Evolutionary conservation across 2,888 invertebrate species (phyloP).

Genomic region (Periphyllus acericola): DNA sequence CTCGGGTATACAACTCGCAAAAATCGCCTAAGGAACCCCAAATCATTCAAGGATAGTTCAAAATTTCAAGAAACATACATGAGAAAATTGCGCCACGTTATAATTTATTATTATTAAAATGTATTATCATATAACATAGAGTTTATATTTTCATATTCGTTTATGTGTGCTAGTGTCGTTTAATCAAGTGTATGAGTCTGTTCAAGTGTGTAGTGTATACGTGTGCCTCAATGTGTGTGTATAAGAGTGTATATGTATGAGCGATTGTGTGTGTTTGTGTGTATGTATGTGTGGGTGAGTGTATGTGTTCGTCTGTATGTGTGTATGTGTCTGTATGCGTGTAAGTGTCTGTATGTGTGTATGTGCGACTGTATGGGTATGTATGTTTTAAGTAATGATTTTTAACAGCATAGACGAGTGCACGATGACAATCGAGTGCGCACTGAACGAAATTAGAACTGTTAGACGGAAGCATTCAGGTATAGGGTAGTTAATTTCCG

Average conservation of each 20-base stretch:
- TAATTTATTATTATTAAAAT: constrained; percentile 18
- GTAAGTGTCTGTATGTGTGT: neutral
- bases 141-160: neutral
- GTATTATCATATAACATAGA: constrained; percentile 7
- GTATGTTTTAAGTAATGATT: neutral
- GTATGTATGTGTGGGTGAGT: neutral
- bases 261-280: neutral
- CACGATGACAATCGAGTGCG: constrained; percentile 16
- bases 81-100: constrained; percentile 51
- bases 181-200: neutral
- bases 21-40: constrained; percentile 85
- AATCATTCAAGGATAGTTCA: constrained; percentile 59
- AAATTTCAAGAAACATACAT: constrained; percentile 59
- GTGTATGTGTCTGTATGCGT: neutral
- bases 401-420: constrained; percentile 30
- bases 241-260: neutral
- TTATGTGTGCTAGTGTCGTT: neutral
- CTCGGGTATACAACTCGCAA: constrained; percentile 99
- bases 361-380: neutral
- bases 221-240: neutral
- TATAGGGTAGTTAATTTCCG: neutral
- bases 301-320: neutral
- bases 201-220: neutral
- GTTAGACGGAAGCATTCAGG: constrained; percentile 20
- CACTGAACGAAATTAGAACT: constrained; percentile 13